Percentiles rank a stretch among this genome's conserved stretches.
These are phyloP conservation scores for Antechinus stuartii DNA, from an alignment of 2,113 vertebrate genomes.

Conservation along the genomic window DNA sequence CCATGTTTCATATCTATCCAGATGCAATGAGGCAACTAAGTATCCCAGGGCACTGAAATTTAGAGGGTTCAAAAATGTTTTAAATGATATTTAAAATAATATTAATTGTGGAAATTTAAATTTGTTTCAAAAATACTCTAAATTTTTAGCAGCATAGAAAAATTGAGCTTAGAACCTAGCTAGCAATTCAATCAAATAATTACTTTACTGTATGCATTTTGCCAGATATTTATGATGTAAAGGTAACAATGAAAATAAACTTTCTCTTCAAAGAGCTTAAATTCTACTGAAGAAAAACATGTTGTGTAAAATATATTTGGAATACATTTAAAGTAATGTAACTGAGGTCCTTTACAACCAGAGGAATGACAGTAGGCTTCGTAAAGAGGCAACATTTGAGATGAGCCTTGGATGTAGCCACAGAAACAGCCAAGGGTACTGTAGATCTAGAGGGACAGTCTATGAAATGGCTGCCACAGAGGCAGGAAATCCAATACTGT, in stretches of 20 bases:
- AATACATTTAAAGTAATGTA: background rate
- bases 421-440: background rate
- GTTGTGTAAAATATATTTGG: background rate
- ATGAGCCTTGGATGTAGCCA: background rate
- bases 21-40: background rate
- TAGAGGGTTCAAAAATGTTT: background rate
- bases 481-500: background rate
- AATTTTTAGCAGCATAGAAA: background rate
- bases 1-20: background rate
- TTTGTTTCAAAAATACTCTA: background rate
- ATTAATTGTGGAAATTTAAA: background rate
- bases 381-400: background rate
- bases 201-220: background rate
- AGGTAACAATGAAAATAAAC: background rate
- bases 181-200: background rate
- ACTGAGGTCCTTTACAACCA: background rate
- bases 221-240: background rate
- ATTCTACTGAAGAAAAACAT: background rate
- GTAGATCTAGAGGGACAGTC: background rate
- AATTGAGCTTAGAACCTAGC: background rate
- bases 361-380: background rate
- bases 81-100: background rate
- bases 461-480: background rate
- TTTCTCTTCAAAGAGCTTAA: background rate
- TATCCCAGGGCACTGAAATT: background rate